Evolutionary conservation across 1,140 invertebrate genomes (phyloP), one percentile per base, ranked within the genome.

Genomic region (Cardiocondyla obscurior): DNA sequence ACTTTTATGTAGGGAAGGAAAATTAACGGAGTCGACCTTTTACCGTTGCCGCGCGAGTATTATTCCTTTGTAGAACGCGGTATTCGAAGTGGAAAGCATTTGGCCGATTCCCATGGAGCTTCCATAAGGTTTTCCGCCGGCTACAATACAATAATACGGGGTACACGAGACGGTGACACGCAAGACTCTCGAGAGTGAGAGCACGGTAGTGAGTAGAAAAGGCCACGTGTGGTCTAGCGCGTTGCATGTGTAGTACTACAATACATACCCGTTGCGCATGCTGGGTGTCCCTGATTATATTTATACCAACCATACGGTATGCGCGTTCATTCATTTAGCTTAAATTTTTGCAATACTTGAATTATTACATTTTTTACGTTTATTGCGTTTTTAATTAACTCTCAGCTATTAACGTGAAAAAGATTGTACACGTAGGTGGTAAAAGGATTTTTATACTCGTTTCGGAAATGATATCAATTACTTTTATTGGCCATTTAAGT

Each of bases 141-240:
- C 42, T 44, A 67, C 73, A 51, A 76, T 65, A 55, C 58, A 76
- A 77, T 67, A 77, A 77, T 67, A 65, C 60, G 28, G n/a, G 30
- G 60, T 77, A 65, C 60, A 65, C 12, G 67, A 70, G 67, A 70
- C 30, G 28, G 39, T 65, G 73, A 77, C 73, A 77, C 28, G 73
- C 60, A 60, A 77, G 42, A 65, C 28, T 77, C 73, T 51, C 60
- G 60, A 65, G 60, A 65, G 28, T 60, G 19, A n/a, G 42, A n/a
- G 42, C 25, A 25, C 12, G 12, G 46, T n/a, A n/a, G n/a, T 19
- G 19, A 57, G 57, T 74, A 74, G 51, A 44, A 57, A 62, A 57
- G 72, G 16, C 22, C 25, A 74, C 72, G 57, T 72, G 36, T 72
- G 51, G 30, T 36, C 72, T 22, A 36, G 7, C 70, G 1, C 25